Percentiles rank a stretch among this genome's conserved stretches.
Evolutionary conservation across 1,140 invertebrate genomes (phyloP).

Genomic region (Heliconius nattereri): DNA sequence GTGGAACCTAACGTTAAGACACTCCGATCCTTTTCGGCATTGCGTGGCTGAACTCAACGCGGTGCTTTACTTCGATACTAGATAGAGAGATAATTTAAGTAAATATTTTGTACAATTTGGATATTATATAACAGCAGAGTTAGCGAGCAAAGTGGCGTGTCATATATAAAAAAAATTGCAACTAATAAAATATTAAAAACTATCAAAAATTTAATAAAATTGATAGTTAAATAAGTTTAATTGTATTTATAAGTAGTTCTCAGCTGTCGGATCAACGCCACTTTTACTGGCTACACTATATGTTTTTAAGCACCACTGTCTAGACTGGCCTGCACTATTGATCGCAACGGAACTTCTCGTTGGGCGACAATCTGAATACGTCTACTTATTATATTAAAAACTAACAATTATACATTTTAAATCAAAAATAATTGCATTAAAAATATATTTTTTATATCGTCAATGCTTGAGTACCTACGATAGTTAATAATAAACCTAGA

Average conservation of each 20-base stretch:
- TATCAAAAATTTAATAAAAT: not conserved
- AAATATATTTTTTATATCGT: too few relatives aligned
- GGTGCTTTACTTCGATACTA: too few relatives aligned
- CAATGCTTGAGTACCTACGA: too few relatives aligned
- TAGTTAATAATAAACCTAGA: too few relatives aligned
- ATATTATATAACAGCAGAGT: too few relatives aligned
- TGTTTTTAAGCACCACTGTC: conserved; percentile 15
- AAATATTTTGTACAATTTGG: too few relatives aligned
- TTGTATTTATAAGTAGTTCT: not conserved
- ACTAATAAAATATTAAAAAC: not conserved
- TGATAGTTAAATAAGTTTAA: not conserved
- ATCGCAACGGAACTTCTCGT: conserved; percentile 3
- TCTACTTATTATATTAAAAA: conserved; percentile 6
- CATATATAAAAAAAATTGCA: too few relatives aligned
- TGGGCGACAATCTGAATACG: not conserved
- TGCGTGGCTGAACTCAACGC: too few relatives aligned
- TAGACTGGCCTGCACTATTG: conserved; percentile 13
- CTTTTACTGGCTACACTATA: conserved; percentile 4
- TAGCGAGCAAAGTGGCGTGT: too few relatives aligned
- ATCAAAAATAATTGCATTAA: too few relatives aligned
- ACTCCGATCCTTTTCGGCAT: not conserved
- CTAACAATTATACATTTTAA: not conserved
- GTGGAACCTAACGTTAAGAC: not conserved
- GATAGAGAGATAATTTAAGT: too few relatives aligned
- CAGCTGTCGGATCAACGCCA: conserved; percentile 7